Evolutionary conservation across 92 coral and sea anemone genomes (phyloP).

Genomic region (Phenganax marumi): DNA sequence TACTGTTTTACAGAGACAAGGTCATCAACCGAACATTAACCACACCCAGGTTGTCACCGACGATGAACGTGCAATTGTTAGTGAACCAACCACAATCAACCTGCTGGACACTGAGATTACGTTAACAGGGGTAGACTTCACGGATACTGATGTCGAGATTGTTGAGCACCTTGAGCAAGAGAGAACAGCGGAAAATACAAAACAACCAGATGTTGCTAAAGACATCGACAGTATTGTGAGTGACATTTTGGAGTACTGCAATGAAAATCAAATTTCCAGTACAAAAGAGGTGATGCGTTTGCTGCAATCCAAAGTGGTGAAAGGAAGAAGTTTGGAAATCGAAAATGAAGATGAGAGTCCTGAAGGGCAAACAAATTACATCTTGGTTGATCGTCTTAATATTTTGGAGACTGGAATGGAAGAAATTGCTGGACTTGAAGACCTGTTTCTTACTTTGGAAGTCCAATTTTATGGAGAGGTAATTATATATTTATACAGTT

Average conservation of each 20-base stretch:
- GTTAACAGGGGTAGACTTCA: too few species aligned
- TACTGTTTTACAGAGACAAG: too few species aligned
- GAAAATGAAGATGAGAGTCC: constrained; percentile 10
- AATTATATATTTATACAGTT: not conserved
- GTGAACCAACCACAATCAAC: too few species aligned
- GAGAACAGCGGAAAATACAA: too few species aligned
- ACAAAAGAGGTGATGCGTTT: not conserved
- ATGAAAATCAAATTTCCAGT: not conserved
- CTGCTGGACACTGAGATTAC: too few species aligned
- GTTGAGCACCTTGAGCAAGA: too few species aligned
- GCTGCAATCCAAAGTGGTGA: not conserved
- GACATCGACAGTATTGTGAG: not conserved
- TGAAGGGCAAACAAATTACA: constrained; percentile 19
- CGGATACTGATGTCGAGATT: too few species aligned
- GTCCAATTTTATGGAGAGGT: constrained; percentile 16
- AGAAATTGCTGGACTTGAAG: not conserved
- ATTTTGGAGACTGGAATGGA: constrained; percentile 25
- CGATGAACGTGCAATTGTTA: too few species aligned
- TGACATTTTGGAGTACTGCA: not conserved
- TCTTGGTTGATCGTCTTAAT: not conserved
- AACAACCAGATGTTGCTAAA: too few species aligned
- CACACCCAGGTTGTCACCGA: too few species aligned
- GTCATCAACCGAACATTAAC: too few species aligned
- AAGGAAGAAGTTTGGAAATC: constrained; percentile 19
- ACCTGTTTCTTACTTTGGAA: constrained; percentile 6